Evolutionary conservation across 2,113 vertebrate species (phyloP).

Genomic region (Regulus satrapa): DNA sequence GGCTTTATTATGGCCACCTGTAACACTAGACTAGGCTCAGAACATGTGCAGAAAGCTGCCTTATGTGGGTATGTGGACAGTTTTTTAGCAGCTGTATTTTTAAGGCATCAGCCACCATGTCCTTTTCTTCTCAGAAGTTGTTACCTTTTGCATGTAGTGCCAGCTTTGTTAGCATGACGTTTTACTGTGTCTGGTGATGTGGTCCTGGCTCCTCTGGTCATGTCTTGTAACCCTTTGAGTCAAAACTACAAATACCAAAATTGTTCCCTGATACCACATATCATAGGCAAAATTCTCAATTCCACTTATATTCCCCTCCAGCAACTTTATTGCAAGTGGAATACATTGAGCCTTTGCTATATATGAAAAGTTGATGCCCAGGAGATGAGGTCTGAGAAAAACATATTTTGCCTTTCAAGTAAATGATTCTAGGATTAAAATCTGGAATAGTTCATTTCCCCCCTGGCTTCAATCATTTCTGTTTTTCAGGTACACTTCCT

Average conservation of each 20-base stretch:
- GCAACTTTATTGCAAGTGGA: not conserved
- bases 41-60: not conserved
- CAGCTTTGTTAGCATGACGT: not conserved
- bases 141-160: not conserved
- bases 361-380: not conserved
- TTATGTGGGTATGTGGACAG: not conserved
- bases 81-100: not conserved
- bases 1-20: not conserved
- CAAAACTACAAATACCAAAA: not conserved
- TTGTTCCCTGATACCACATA: not conserved
- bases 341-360: not conserved
- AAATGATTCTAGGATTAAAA: conserved; percentile 30
- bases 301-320: not conserved
- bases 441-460: not conserved
- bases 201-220: not conserved
- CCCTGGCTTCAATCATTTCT: conserved; percentile 3
- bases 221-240: not conserved
- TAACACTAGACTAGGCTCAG: not conserved
- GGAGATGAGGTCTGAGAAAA: conserved; percentile 11
- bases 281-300: not conserved
- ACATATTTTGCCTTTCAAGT: conserved; percentile 37
- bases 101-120: not conserved
- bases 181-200: not conserved
- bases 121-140: not conserved
- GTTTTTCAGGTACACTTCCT: not conserved